Percentiles rank a stretch among this genome's conserved stretches.
phyloP scores from a whole-genome alignment of 2,113 vertebrate species.

The Vulpes lagopus region DNA sequence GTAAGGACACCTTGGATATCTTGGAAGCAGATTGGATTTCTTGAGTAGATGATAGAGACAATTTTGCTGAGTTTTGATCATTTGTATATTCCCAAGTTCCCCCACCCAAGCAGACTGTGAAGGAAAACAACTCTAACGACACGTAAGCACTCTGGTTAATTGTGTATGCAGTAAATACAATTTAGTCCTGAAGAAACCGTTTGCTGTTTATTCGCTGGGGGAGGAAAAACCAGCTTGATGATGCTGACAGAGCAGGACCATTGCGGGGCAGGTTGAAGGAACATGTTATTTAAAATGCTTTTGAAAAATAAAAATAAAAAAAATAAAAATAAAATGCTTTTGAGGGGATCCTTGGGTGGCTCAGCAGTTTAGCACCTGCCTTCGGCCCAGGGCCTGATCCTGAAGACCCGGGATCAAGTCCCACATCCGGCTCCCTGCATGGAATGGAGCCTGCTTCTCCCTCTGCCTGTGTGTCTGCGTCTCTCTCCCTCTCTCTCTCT shows the following conservation, averaged over 20 bases:
- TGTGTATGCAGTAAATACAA: conserved; percentile 83
- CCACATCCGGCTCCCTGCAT: no score
- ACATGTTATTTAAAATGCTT: conserved; percentile 77
- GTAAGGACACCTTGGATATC: not conserved
- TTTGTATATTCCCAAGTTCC: conserved; percentile 75
- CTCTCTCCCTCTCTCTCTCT: no score
- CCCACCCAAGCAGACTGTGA: conserved; percentile 77
- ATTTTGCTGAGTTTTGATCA: conserved; percentile 66
- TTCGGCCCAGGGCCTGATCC: no score
- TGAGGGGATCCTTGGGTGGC: not conserved
- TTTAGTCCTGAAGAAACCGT: conserved; percentile 82
- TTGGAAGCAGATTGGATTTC: not conserved
- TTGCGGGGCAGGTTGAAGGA: conserved; percentile 27
- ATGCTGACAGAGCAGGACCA: conserved; percentile 5
- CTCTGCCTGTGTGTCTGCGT: no score
- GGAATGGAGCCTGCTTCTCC: no score
- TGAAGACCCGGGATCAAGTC: no score
- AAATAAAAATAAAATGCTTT: conserved; percentile 76
- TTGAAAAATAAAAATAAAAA: no score
- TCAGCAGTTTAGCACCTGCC: no score
- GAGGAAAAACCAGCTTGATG: conserved; percentile 72
- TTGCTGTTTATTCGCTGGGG: conserved; percentile 80
- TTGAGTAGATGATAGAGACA: not conserved
- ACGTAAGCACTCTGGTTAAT: conserved; percentile 72
- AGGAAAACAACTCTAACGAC: conserved; percentile 79